Base-by-base conservation (phyloP, 2,888 invertebrate species). In the Sarcophaga caerulescens region DNA sequence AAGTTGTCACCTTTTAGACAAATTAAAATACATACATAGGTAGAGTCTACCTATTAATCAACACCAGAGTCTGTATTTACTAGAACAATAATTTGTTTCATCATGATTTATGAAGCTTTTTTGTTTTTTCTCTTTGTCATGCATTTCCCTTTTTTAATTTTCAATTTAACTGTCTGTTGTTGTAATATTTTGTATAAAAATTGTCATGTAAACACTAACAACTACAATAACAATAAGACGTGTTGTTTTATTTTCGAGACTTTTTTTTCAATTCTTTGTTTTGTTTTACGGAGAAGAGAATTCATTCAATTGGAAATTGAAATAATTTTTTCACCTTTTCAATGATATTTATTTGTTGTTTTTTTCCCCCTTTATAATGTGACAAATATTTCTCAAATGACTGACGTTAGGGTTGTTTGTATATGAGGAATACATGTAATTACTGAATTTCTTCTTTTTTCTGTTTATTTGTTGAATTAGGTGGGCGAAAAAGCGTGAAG, bases 281-380 rank as follows among this genome's bases (percentile, higher is more conserved):
- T 52, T 52, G 52, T 68, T 47, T 81, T 66, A 60, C 17, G 59
- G 14, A n/a, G 35, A 52, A 47, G 10, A 14, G 19, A 81, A 75
- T 2, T 57, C n/a, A 79, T 81, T 81, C 52, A 78, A 70, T 66
- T 84, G 84, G n/a, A 71, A 80, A 80, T 84, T 19, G 63, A n/a
- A 85, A 47, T 78, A 81, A 73, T 63, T 66, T 81, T 78, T 66
- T 74, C 85, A 81, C 78, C 81, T 79, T 74, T 74, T 47, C 6
- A 35, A 65, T 68, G 52, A 47, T 17, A 4, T n/a, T n/a, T 52
- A 62, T 60, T 62, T 17, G 2, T 52, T 52, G 3, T 12, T 52
- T 52, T 0, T 52, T 14, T 52, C 4, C 4, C 4, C 6, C 3
- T 52, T 12, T 52, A 3, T 14, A 4, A 14, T 14, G 5, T 52